Evolutionary conservation across 2,888 invertebrate genomes (phyloP), one percentile per base, ranked within the genome.

Genomic region (Xanthia togata): DNA sequence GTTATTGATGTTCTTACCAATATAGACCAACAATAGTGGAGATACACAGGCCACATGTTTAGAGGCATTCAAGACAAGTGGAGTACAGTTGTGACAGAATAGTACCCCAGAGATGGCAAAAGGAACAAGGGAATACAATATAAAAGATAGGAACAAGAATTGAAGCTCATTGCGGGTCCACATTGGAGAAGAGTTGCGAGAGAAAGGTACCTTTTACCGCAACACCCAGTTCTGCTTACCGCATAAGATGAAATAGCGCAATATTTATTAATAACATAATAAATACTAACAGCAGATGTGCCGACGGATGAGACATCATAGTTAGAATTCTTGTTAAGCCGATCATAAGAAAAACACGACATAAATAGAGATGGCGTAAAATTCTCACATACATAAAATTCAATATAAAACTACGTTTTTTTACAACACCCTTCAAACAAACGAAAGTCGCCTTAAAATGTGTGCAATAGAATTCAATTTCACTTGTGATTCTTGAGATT

Each of bases 371-470:
- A 83, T 73, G 80, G 89, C 86, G 87, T 87, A 82, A 88, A 88
- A 87, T 88, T 88, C 89, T 79, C 87, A 88, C 88, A 88, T 85
- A 81, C 53, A 85, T 82, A 85, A 78, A 79, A 88, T 86, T 83
- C 84, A 83, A 86, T 86, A 78, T 76, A 83, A 70, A 64, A 78
- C 71, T 76, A 86, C 31, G 17, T 69, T 88, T 84, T 81, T 85
- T 83, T 79, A 64, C 47, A 20, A 73, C 63, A 50, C 35, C 26
- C 20, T 44, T 14, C 12, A 6, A 20, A 20, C 65, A 76, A 23
- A 67, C 68, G 3, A 85, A 44, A 41, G 4, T 70, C 62, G 35
- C 11, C 78, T 59, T 68, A 72, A 50, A 50, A 0, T 0, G 0
- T 5, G 14, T 2, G 8, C 0, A 0, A 14, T 81, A 84, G 47